Percentiles rank a stretch among this genome's conserved stretches.
These are phyloP conservation scores for Furcifer pardalis DNA, from an alignment of 2,797 vertebrate species.

Conservation along the genomic window DNA sequence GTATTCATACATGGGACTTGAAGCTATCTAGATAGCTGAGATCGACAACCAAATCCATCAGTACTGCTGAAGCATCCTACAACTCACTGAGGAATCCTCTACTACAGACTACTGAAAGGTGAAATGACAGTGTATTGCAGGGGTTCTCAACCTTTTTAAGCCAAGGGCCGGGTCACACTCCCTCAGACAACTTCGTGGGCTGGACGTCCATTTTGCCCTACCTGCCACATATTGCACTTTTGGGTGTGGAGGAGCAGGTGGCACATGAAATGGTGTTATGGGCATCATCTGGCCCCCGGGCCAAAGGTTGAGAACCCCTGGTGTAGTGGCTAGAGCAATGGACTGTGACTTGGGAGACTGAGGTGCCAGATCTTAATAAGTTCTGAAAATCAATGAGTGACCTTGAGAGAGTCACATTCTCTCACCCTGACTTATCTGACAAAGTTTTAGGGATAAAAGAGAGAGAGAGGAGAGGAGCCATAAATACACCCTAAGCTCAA, in stretches of 20 bases:
- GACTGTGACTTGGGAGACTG: neutral
- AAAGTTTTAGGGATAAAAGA: neutral
- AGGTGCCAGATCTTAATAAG: neutral
- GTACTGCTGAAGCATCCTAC: neutral
- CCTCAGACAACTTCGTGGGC: too few species aligned
- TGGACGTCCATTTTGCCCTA: too few species aligned
- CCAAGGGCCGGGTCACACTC: too few species aligned
- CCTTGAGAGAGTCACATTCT: neutral
- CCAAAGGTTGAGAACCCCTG: too few species aligned
- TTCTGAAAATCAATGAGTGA: neutral
- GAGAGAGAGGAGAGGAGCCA: neutral
- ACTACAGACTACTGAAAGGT: too few species aligned
- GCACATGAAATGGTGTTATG: too few species aligned
- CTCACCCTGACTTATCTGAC: neutral
- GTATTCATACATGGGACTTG: neutral
- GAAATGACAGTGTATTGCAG: too few species aligned
- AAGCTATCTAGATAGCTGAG: neutral
- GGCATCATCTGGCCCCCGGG: too few species aligned
- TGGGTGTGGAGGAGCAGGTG: too few species aligned
- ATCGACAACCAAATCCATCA: neutral
- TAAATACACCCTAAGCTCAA: neutral
- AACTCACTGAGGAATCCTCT: neutral
- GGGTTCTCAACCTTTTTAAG: too few species aligned
- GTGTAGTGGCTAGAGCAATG: neutral
- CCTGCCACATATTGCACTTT: too few species aligned